A percentile compares a stretch with the other conserved stretches of the same genome.
Conservation (phyloP, 2,888 invertebrate genomes). For the Bruchidius siliquastri region DNA sequence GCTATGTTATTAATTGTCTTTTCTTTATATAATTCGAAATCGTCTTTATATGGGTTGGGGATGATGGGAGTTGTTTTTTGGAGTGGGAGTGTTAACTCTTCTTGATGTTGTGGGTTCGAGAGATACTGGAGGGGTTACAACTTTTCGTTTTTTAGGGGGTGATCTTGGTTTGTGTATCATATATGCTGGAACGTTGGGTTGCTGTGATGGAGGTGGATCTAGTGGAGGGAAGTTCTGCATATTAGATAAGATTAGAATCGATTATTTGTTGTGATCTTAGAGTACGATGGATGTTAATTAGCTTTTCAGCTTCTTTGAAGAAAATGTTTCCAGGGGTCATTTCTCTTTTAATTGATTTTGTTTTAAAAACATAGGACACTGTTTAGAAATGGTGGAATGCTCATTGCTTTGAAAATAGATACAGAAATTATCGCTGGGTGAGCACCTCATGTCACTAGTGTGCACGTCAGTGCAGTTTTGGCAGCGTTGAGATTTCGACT, state of each 20-base stretch:
- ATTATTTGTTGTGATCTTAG: background rate
- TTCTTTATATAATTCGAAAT: background rate
- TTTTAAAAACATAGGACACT: background rate
- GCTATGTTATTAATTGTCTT: too few relatives aligned
- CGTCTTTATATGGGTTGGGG: background rate
- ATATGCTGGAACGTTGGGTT: background rate
- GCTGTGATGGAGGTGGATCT: too few relatives aligned
- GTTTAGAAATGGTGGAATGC: background rate
- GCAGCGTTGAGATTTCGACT: conserved; percentile 4
- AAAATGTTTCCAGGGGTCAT: background rate
- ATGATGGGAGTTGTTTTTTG: background rate
- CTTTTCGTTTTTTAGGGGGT: background rate
- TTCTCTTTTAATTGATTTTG: background rate
- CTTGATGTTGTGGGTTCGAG: too few relatives aligned
- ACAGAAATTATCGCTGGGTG: background rate
- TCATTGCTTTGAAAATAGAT: conserved; percentile 1
- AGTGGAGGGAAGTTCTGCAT: background rate
- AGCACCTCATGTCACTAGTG: background rate
- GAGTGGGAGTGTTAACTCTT: background rate
- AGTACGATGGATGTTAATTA: background rate
- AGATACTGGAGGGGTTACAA: background rate
- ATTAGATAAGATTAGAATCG: background rate
- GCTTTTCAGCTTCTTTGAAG: background rate
- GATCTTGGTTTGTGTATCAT: background rate
- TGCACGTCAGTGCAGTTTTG: background rate